Evolutionary conservation across 2,888 invertebrate genomes (phyloP), one percentile per base, ranked within the genome.

Genomic region (Nebria salina): DNA sequence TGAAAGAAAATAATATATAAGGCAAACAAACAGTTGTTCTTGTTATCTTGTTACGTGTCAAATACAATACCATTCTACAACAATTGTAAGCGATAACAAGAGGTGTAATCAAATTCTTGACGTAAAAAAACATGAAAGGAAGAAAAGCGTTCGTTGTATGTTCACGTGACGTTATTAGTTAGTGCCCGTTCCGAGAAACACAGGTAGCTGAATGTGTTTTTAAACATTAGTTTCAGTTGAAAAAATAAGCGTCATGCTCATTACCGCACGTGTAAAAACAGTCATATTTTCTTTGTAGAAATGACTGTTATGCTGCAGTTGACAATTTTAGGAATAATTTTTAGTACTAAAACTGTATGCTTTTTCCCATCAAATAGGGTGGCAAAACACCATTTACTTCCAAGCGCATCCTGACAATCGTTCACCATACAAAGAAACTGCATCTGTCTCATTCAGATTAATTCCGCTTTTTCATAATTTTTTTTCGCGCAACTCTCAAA

Each of bases 21-120:
- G 20, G 20, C 20, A 4, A 20, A 70, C 13, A 70, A 70, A 26
- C 13, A 20, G 34, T 70, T 70, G 25, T 25, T 25, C 70, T 70
- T 70, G 70, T 70, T 70, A 70, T 70, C 20, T 70, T 70, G 70
- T 70, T 54, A 25, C 70, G 70, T 70, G 70, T 70, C 70, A 25
- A 11, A n/a, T 11, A 34, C 70, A 70, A 70, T 25, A 70, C 20
- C 68, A 68, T 54, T 54, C 54, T 54, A 54, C 54, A 54, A 70
- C 70, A 26, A 70, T 70, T 70, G 70, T 70, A 26, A 13, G 0
- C 26, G 25, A 26, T 54, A 54, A 54, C 54, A 54, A 54, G 54
- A 54, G 54, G 68, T 34, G 70, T 70, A 70, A 70, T 70, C 70
- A 70, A 25, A 70, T 70, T 70, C 25, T 20, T 70, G 34, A 20